phyloP scores from a whole-genome alignment of 2,113 vertebrate species.

The Pyrgilauda ruficollis region DNA sequence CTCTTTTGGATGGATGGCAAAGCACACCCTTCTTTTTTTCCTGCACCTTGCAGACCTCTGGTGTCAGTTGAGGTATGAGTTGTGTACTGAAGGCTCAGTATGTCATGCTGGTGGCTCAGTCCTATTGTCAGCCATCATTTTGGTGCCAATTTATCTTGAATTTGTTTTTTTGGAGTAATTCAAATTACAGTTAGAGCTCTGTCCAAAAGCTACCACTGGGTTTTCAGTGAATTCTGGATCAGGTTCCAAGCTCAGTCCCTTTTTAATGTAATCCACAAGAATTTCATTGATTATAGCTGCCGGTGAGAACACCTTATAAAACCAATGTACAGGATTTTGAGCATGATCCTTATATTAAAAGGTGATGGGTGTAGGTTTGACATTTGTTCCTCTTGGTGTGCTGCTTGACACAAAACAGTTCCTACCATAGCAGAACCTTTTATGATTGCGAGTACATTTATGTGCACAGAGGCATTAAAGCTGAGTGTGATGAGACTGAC shows the following conservation, averaged over 20 bases:
- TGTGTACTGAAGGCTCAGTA: not conserved
- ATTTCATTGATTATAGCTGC: not conserved
- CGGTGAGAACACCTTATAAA: not conserved
- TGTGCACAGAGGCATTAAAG: not conserved
- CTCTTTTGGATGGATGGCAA: not conserved
- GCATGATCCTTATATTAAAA: constrained; percentile 21
- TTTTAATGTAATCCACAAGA: not conserved
- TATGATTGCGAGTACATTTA: not conserved
- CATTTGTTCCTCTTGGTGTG: not conserved
- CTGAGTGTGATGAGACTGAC: not conserved
- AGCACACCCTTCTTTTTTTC: not conserved
- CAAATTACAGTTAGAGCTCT: not conserved
- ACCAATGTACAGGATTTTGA: not conserved
- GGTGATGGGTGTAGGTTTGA: constrained; percentile 42
- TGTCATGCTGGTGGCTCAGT: not conserved
- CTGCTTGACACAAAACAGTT: constrained; percentile 64
- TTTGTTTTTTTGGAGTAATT: not conserved
- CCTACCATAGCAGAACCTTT: not conserved
- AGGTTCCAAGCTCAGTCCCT: not conserved
- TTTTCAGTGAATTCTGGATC: not conserved
- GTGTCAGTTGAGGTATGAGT: not conserved
- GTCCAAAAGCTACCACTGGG: not conserved
- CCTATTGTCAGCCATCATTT: not conserved
- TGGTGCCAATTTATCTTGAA: not conserved
- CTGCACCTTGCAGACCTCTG: not conserved